Evolutionary conservation across 2,797 vertebrate species (phyloP).

Genomic region (Decapterus maruadsi): DNA sequence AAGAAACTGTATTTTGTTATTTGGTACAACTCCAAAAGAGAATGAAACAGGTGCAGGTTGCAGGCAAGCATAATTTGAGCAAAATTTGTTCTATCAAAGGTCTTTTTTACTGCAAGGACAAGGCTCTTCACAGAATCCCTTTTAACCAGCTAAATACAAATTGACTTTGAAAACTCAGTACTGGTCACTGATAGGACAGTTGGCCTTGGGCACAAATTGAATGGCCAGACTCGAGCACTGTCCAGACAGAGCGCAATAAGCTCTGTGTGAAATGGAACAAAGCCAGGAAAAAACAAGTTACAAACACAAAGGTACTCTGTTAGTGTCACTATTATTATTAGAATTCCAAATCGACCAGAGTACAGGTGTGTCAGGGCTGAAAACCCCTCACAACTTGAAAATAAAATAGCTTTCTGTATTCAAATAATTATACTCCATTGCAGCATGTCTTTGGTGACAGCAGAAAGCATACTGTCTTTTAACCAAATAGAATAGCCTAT

Average conservation of each 20-base stretch:
- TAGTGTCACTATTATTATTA: neutral
- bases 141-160: slow-evolving; percentile 25
- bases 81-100: slow-evolving; percentile 1
- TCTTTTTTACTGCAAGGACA: neutral
- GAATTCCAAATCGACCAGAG: neutral
- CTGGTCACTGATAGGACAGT: slow-evolving; percentile 45
- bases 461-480: neutral
- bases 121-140: neutral
- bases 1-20: neutral
- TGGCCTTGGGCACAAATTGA: slow-evolving; percentile 42
- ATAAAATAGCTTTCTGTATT: neutral
- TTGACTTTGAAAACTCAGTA: slow-evolving; percentile 42
- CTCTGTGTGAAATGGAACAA: slow-evolving; percentile 27
- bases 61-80: neutral
- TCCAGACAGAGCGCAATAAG: slow-evolving; percentile 32
- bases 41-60: neutral
- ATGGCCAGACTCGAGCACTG: slow-evolving; percentile 3
- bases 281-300: slow-evolving; percentile 1
- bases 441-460: neutral
- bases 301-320: neutral
- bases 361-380: neutral
- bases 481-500: neutral
- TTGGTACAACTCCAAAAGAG: neutral
- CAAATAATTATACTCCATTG: neutral
- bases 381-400: neutral